phyloP scores from a whole-genome alignment of 92 coral and sea anemone species.

The Galaxea fascicularis region DNA sequence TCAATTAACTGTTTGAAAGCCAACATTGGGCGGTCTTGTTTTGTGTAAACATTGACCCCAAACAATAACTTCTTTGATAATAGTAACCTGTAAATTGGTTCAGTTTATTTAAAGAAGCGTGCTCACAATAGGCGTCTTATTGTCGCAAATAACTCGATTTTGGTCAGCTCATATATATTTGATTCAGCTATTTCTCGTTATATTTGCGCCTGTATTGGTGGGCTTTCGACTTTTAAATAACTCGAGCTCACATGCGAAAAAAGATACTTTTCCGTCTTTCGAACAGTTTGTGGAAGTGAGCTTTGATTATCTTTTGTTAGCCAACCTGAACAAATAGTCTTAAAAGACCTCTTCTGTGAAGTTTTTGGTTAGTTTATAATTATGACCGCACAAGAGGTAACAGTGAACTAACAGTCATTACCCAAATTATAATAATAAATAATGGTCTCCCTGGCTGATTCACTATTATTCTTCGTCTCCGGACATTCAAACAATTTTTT shows the following conservation, averaged over 20 bases:
- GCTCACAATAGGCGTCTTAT: slow-evolving; percentile 38
- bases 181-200: slow-evolving; percentile 1
- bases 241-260: background rate
- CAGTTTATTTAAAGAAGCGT: slow-evolving; percentile 22
- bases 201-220: slow-evolving; percentile 4
- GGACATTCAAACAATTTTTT: background rate
- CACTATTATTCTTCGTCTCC: background rate
- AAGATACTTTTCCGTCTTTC: background rate
- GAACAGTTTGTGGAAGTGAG: background rate
- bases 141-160: slow-evolving; percentile 42
- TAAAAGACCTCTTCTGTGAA: slow-evolving; percentile 33
- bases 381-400: background rate
- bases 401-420: slow-evolving; percentile 9
- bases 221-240: background rate
- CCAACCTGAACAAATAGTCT: slow-evolving; percentile 37
- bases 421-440: background rate
- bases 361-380: slow-evolving; percentile 12
- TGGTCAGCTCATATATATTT: slow-evolving; percentile 37
- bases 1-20: background rate
- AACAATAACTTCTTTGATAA: slow-evolving; percentile 39
- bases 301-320: background rate
- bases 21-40: slow-evolving; percentile 39
- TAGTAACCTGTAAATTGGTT: slow-evolving; percentile 27
- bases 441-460: background rate
- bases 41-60: slow-evolving; percentile 12